Evolutionary conservation across 2,113 vertebrate genomes (phyloP).

Genomic region (Cichladusa arquata): DNA sequence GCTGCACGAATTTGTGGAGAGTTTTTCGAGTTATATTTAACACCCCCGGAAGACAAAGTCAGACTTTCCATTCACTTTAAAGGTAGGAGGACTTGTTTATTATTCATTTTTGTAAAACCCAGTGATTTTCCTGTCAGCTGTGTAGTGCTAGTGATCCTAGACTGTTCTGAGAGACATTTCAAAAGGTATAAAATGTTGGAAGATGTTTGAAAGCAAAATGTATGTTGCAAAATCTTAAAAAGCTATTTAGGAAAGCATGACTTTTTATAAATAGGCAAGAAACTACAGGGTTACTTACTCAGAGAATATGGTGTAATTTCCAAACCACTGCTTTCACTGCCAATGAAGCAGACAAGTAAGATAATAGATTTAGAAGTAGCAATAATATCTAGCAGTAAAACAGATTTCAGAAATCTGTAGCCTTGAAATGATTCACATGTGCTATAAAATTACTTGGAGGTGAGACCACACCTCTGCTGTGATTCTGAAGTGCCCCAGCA

Average conservation of each 20-base stretch:
- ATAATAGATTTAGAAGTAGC: background rate
- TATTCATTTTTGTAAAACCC: slow-evolving; percentile 16
- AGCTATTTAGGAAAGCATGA: background rate
- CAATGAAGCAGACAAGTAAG: background rate
- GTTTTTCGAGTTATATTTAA: background rate
- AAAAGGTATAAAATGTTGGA: background rate
- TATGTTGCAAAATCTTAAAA: background rate
- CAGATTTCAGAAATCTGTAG: background rate
- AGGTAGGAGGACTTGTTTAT: slow-evolving; percentile 45
- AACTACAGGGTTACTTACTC: background rate
- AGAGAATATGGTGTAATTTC: background rate
- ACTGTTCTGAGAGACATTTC: background rate
- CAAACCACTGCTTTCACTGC: background rate
- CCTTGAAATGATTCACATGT: background rate
- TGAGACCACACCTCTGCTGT: background rate
- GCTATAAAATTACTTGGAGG: background rate
- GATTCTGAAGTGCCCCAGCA: background rate
- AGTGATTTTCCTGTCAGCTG: slow-evolving; percentile 16
- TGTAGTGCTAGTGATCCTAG: background rate
- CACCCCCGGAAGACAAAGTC: background rate
- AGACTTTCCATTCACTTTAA: slow-evolving; percentile 31
- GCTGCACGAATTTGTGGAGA: background rate
- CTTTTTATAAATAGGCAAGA: background rate
- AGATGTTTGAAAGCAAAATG: background rate
- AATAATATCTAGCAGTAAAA: background rate